Evolutionary conservation across 2,888 invertebrate genomes (phyloP), one percentile per base, ranked within the genome.

Genomic region (Drosophila subsilvestris): DNA sequence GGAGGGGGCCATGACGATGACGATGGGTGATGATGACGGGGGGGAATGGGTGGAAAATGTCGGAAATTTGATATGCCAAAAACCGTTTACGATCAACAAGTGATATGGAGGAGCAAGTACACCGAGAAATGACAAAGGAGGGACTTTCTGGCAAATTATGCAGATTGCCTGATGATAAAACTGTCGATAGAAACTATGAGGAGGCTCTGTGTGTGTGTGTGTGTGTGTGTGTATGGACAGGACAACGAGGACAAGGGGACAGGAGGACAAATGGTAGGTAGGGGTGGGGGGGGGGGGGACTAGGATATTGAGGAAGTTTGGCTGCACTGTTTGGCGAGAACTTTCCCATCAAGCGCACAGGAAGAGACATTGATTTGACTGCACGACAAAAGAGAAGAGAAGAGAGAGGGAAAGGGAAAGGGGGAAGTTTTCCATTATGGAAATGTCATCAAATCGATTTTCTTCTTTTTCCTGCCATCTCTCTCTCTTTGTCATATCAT

Each of bases 141-240:
- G 61, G 55, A 61, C 48, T 53, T 54, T 9, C 63, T 75, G 71
- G 56, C 86, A 85, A 81, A 82, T 87, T 82, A 81, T 81, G 87
- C 58, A 79, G 82, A 85, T 81, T 85, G 70, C 51, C 74, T 53
- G 56, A 45, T 45, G 56, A 56, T 45, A 45, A 56, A 37, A 37
- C 37, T 37, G 37, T 37, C 14, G 6, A 37, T 37, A 14, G 37
- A 48, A 25, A 48, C 32, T 32, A 32, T 32, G 32, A 5, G 32
- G 32, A 25, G 25, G 25, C 25, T 25, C 5, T 25, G 25, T 25
- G 25, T 25, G 22, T 3, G 4, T 25, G 25, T 25, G n/a, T n/a
- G 25, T 25, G 25, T 25, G 25, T 25, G 22, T 3, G 4, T 25
- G 25, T 25, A 6, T 4, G 25, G 6, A 6, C 32, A 32, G 32